A percentile compares a stretch with the other conserved stretches of the same genome.
Conservation (phyloP, 2,797 vertebrate genomes). For the Neosilurus hyrtlii region DNA sequence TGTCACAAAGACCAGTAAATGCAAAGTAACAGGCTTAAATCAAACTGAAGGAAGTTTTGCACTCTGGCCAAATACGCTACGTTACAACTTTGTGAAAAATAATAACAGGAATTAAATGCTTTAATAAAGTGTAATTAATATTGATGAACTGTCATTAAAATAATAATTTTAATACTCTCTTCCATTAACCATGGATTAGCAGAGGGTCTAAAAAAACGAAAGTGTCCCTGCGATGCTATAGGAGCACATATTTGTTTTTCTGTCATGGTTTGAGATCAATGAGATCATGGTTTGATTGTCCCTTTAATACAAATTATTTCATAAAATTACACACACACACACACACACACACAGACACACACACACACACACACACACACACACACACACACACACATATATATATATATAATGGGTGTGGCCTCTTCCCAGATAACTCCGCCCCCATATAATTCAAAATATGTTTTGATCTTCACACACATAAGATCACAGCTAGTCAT, state of each 20-base stretch:
- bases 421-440: background rate
- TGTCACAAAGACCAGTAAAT: background rate
- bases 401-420: background rate
- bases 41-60: background rate
- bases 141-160: background rate
- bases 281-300: background rate
- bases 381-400: no score
- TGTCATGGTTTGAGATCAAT: background rate
- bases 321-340: no score
- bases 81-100: background rate
- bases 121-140: background rate
- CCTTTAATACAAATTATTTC: background rate
- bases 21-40: background rate
- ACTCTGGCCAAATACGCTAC: background rate
- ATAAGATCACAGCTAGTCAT: background rate
- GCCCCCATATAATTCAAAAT: background rate
- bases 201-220: background rate
- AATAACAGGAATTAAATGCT: background rate
- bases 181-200: background rate
- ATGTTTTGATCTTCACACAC: background rate
- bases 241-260: background rate
- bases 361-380: no score
- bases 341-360: no score
- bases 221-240: background rate
- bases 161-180: background rate